Evolutionary conservation across 2,113 vertebrate species (phyloP).

Genomic region (Mustela lutreola): DNA sequence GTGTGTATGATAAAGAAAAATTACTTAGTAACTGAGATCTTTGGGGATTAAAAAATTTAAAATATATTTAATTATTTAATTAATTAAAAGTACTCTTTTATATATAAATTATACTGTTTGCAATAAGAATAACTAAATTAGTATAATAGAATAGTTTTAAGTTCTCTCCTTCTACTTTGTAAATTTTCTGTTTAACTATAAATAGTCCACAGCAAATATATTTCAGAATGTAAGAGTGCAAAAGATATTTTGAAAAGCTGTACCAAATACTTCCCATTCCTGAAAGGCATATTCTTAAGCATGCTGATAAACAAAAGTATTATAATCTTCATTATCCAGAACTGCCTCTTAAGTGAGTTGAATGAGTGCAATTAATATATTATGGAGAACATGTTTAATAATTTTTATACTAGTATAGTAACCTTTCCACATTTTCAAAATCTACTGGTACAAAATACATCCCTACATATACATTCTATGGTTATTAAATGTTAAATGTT

Average conservation of each 20-base stretch:
- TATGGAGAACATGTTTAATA: background rate
- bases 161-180: background rate
- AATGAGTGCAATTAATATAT: background rate
- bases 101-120: background rate
- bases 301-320: slow-evolving; percentile 21
- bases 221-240: background rate
- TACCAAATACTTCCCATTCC: background rate
- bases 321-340: background rate
- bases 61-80: background rate
- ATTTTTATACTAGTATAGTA: background rate
- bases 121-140: background rate
- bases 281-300: background rate
- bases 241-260: background rate
- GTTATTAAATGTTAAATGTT: slow-evolving; percentile 70
- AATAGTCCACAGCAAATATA: slow-evolving; percentile 30
- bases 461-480: background rate
- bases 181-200: slow-evolving; percentile 22
- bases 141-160: slow-evolving; percentile 5
- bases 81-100: background rate
- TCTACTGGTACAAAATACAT: background rate
- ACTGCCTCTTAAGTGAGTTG: background rate
- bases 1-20: background rate
- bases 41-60: slow-evolving; percentile 54
- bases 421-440: slow-evolving; percentile 46
- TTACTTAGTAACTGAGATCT: background rate